Evolutionary conservation across 1,140 invertebrate genomes (phyloP).

Genomic region (Caenorhabditis briggsae): DNA sequence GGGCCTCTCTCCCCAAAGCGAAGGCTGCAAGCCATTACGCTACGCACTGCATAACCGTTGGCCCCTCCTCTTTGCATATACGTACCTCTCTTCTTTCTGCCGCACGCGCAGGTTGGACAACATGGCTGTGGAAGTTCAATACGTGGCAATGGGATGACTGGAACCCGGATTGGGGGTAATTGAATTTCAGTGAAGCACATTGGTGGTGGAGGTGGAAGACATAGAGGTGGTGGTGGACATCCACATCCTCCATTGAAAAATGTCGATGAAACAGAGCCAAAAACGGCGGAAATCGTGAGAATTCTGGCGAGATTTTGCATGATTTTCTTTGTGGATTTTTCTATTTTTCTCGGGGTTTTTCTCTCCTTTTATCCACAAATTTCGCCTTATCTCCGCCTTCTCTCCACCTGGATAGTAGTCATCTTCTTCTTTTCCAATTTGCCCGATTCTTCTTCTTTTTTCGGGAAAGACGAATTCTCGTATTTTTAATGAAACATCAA

Average conservation of each 20-base stretch:
- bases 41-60: too few species aligned
- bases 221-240: conserved; percentile 30
- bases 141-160: conserved; percentile 39
- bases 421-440: conserved; percentile 6
- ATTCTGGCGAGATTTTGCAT: neutral
- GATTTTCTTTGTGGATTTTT: neutral
- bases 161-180: conserved; percentile 7
- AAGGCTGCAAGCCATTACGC: too few species aligned
- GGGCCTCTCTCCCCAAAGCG: too few species aligned
- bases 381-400: conserved; percentile 4
- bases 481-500: conserved; percentile 36
- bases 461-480: neutral
- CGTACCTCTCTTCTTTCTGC: conserved; percentile 47
- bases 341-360: too few species aligned
- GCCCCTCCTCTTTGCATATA: neutral
- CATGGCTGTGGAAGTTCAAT: conserved; percentile 41
- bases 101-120: conserved; percentile 38
- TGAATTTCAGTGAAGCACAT: conserved; percentile 49
- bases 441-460: neutral
- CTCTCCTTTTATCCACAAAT: conserved; percentile 11
- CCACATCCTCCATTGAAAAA: conserved; percentile 47
- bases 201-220: conserved; percentile 31
- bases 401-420: neutral
- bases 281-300: neutral
- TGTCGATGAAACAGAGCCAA: neutral